Evolutionary conservation across 2,113 vertebrate species (phyloP).

Genomic region (Hiodon tergisus): DNA sequence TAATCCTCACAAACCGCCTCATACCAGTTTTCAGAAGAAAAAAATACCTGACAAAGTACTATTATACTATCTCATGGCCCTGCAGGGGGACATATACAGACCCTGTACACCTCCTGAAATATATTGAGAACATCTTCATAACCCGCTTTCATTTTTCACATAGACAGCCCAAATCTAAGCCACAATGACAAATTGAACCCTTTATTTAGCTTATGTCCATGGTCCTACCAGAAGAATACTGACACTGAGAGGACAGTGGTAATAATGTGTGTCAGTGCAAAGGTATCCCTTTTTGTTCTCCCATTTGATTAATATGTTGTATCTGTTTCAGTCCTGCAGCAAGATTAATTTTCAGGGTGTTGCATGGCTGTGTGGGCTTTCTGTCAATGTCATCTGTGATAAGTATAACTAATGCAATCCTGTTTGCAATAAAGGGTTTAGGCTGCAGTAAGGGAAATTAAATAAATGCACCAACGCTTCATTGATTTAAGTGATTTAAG

Average conservation of each 20-base stretch:
- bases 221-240: constrained; percentile 38
- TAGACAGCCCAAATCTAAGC: constrained; percentile 44
- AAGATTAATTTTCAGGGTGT: constrained; percentile 25
- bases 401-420: constrained; percentile 27
- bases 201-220: constrained; percentile 43
- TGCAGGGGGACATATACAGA: constrained; percentile 37
- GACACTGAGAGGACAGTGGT: constrained; percentile 19
- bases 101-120: constrained; percentile 38
- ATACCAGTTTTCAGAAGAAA: too few relatives aligned
- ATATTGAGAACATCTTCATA: constrained; percentile 30
- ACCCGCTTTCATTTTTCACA: constrained; percentile 46
- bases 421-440: constrained; percentile 17
- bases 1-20: too few relatives aligned
- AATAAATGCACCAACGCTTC: too few relatives aligned
- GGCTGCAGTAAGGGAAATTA: not conserved
- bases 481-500: too few relatives aligned
- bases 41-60: not conserved
- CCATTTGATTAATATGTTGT: constrained; percentile 28
- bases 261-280: constrained; percentile 29
- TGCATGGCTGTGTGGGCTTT: constrained; percentile 22
- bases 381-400: constrained; percentile 15
- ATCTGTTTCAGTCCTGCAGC: constrained; percentile 25
- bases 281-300: constrained; percentile 17
- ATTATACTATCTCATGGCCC: constrained; percentile 19
- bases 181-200: constrained; percentile 48